A percentile compares a stretch with the other conserved stretches of the same genome.
These are phyloP conservation scores for Crotalus viridis DNA, from an alignment of 2,113 vertebrate species.

Conservation along the genomic window DNA sequence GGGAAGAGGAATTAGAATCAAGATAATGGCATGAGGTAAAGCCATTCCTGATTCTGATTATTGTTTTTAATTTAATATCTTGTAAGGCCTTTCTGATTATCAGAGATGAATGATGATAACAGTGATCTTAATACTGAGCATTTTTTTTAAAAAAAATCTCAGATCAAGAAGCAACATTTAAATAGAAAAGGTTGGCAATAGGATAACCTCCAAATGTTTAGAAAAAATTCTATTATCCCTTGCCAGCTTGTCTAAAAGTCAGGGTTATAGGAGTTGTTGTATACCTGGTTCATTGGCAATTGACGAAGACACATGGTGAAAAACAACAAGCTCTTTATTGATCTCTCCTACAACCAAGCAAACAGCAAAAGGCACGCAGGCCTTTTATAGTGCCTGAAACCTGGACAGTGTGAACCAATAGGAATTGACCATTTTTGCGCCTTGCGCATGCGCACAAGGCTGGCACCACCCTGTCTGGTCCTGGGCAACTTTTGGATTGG, in stretches of 20 bases:
- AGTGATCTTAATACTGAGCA: background rate
- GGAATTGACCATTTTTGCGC: too few species aligned
- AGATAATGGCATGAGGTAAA: background rate
- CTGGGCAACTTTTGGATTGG: too few species aligned
- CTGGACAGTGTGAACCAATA: too few species aligned
- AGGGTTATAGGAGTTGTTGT: background rate
- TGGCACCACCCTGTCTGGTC: too few species aligned
- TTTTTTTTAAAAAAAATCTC: background rate
- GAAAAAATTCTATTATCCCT: background rate
- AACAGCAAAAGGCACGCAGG: too few species aligned
- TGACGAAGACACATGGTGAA: too few species aligned
- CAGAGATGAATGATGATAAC: background rate
- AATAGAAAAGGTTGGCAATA: background rate
- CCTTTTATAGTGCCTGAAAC: too few species aligned
- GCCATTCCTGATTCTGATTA: background rate
- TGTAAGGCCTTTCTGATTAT: background rate
- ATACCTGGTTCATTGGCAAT: too few species aligned
- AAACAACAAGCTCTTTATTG: too few species aligned
- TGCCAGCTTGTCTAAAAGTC: background rate
- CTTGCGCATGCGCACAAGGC: too few species aligned
- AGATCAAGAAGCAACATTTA: background rate
- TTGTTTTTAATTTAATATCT: background rate
- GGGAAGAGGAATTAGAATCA: background rate
- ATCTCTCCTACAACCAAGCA: too few species aligned
- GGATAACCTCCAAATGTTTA: background rate